Base-by-base conservation (phyloP, 2,888 invertebrate species). In the Amphipoea oculea region DNA sequence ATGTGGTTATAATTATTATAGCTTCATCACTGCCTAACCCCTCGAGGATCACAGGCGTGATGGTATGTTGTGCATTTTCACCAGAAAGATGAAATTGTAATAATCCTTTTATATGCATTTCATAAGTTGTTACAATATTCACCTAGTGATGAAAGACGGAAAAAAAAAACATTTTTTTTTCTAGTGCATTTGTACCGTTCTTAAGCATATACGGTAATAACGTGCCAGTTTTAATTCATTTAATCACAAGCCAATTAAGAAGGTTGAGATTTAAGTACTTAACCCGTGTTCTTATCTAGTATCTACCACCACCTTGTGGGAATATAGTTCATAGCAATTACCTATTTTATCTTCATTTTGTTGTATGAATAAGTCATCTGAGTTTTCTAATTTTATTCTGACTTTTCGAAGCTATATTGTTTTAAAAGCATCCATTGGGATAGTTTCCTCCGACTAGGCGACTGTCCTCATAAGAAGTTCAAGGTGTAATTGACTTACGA, bases 241-340 rank as follows among this genome's bases (percentile, higher is more conserved):
- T 67, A 73, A 73, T 81, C 48, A 62, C 54, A 73, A 36, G 45
- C 0, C 23, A 66, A 82, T 82, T 80, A 73, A 62, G 17, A 63
- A 79, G 80, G 63, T 78, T 73, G 63, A 51, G 23, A 69, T n/a
- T 40, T 14, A 48, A 48, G 48, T 14, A 48, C 48, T 48, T 79
- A 73, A 82, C 69, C 68, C 51, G 40, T 36, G 48, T n/a, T 60
- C 17, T 71, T 81, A 84, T 85, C 81, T 40, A 23, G 6, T 51
- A 83, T 29, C 54, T 57, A 54, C 23, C 12, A 40, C 40, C 4
- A 73, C 60, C 79, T 51, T 36, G 68, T 68, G 20, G 45, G 57
- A 66, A 62, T 66, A 48, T 40, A 66, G 45, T 69, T 62, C 60
- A 85, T 20, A 60, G 40, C 40, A 67, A 71, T 60, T 74, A 63